Evolutionary conservation across 2,888 invertebrate genomes (phyloP).

Genomic region (Aphodius sticticus): DNA sequence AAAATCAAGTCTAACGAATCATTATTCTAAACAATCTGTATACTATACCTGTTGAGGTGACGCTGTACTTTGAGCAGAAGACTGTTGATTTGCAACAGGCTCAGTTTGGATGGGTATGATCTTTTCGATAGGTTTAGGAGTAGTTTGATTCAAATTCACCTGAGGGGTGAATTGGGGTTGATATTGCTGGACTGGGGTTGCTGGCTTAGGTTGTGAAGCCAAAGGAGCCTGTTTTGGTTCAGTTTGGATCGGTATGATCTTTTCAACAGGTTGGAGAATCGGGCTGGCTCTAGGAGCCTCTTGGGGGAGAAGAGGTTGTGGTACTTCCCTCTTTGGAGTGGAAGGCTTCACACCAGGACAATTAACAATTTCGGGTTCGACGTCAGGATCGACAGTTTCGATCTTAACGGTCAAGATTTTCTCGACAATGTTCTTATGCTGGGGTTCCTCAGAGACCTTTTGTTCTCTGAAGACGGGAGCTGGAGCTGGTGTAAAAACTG

Average conservation of each 20-base stretch:
- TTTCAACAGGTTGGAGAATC: background rate
- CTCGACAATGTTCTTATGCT: background rate
- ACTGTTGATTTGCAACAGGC: background rate
- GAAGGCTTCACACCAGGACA: conserved; percentile 5
- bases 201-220: background rate
- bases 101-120: conserved; percentile 4
- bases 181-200: background rate
- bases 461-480: conserved; percentile 12
- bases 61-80: conserved; percentile 15
- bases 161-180: background rate
- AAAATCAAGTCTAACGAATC: background rate
- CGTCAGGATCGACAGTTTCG: conserved; percentile 12
- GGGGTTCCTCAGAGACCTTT: background rate
- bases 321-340: conserved; percentile 9
- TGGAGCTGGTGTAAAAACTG: conserved; percentile 15
- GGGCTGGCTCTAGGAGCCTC: background rate
- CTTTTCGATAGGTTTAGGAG: background rate
- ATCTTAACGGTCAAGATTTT: conserved; percentile 15
- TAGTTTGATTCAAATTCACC: no score
- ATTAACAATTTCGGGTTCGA: background rate
- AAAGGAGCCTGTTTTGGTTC: conserved; percentile 5
- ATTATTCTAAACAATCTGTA: conserved; percentile 10
- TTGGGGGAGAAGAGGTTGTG: conserved; percentile 7
- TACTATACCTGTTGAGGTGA: conserved; percentile 12
- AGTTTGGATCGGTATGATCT: conserved; percentile 12